Base-by-base conservation (phyloP, 2,888 invertebrate genomes). In the Drosophila aldrichi region DNA sequence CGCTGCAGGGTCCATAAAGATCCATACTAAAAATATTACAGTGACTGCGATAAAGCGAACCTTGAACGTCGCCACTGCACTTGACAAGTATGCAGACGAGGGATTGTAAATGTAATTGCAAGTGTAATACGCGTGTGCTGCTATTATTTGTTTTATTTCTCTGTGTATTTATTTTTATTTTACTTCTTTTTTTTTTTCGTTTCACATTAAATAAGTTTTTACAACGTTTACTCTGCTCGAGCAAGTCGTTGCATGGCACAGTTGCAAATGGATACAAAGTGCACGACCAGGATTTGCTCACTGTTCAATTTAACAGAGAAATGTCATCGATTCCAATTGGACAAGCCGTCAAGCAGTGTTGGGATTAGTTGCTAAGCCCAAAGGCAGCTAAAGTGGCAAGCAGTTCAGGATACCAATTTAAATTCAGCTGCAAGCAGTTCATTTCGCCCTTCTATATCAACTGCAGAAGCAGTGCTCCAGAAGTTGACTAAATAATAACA, bases 41-140 rank as follows among this genome's bases (percentile, higher is more conserved):
- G 20, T 41, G 40, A 6, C 46, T 32, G 41, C 36, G 38, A 36
- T 68, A 66, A 66, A 48, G 14, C 52, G 32, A 57, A 66, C 67
- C 67, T 69, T 69, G 65, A 68, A 65, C 54, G 54, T 16, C 56
- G 65, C 51, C 29, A 16, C 64, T 44, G 64, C 67, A 56, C 63
- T 49, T 49, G 41, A 49, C 55, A n/a, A 14, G 40, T 41, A 22
- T 41, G 57, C 67, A 57, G 57, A 44, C 18, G 18, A 43, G 36
- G 22, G 49, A 32, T 40, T 57, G 49, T 44, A 51, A 44, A 43
- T 40, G 62, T 65, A 60, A 59, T 49, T 44, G 43, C 54, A 61
- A 54, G 43, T 61, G 36, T 46, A 55, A 38, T 46, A 44, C 43
- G 36, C 55, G 55, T 29, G 36, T 54, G 25, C 34, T 25, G 32